phyloP scores from a whole-genome alignment of 2,888 invertebrate species.

The Ophion ellenae region DNA sequence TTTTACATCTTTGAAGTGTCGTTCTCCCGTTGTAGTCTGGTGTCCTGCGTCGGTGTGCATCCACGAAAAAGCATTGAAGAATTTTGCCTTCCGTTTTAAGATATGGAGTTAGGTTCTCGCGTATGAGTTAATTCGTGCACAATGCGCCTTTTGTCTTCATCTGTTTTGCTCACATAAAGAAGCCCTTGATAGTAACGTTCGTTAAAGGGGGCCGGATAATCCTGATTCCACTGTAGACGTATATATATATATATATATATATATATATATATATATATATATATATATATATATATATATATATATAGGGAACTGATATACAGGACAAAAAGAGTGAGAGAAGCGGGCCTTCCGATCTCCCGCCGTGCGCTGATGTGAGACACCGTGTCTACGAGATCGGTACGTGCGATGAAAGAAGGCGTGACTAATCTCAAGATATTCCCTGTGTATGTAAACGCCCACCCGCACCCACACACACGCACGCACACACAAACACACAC shows the following conservation, averaged over 20 bases:
- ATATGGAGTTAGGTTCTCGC: too few species aligned
- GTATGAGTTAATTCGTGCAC: background rate
- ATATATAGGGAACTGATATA: background rate
- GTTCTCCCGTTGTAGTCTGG: too few species aligned
- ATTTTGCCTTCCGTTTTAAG: too few species aligned
- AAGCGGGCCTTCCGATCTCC: slow-evolving; percentile 31
- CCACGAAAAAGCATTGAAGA: too few species aligned
- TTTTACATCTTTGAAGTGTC: too few species aligned
- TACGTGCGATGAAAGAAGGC: slow-evolving; percentile 68
- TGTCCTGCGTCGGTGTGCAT: too few species aligned
- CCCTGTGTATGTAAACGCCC: background rate
- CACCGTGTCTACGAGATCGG: slow-evolving; percentile 50
- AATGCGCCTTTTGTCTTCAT: background rate
- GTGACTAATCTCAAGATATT: slow-evolving; percentile 49
- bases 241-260: background rate
- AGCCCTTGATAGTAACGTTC: background rate
- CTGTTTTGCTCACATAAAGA: background rate
- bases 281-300: background rate
- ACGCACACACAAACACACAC: too few species aligned
- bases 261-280: background rate
- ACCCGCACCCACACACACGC: background rate
- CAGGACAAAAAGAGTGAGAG: slow-evolving; percentile 19
- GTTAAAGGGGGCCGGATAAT: background rate
- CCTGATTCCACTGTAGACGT: background rate
- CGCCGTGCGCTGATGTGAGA: slow-evolving; percentile 30